A percentile compares a stretch with the other conserved stretches of the same genome.
These are phyloP conservation scores for Corydoras maculifer DNA, from an alignment of 2,113 vertebrate genomes.

Conservation along the genomic window DNA sequence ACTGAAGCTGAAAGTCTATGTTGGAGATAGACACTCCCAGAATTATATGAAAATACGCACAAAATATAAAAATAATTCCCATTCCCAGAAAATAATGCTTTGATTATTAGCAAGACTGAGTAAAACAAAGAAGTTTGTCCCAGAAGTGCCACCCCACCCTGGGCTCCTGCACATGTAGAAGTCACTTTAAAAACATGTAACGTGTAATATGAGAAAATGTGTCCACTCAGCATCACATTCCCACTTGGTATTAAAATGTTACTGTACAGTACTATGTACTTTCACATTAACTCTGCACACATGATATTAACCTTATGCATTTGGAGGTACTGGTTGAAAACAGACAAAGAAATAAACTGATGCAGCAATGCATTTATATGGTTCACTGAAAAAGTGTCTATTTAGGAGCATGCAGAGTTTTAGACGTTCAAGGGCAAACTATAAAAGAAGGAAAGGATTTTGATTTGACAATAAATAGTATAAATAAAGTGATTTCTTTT, in stretches of 20 bases:
- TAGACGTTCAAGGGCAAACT: slow-evolving; percentile 41
- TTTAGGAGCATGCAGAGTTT: slow-evolving; percentile 43
- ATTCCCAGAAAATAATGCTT: no score
- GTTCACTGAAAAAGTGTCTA: slow-evolving; percentile 40
- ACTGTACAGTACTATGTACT: not conserved
- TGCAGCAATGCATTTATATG: slow-evolving; percentile 28
- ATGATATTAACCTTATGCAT: slow-evolving; percentile 1
- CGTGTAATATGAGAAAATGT: no score
- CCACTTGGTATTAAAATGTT: not conserved
- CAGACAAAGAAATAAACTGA: slow-evolving; percentile 6
- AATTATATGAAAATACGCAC: no score
- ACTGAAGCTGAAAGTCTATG: no score
- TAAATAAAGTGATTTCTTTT: slow-evolving; percentile 31
- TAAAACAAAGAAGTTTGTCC: no score
- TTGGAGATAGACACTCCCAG: no score
- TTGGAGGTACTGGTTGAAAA: slow-evolving; percentile 33
- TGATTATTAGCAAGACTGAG: no score
- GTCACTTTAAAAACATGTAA: no score
- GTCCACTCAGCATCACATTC: no score
- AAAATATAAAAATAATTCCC: no score
- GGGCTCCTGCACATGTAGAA: no score
- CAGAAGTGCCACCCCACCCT: no score
- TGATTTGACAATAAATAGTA: slow-evolving; percentile 42
- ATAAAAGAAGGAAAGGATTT: slow-evolving; percentile 26
- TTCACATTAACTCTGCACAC: not conserved